Conservation (phyloP, 2,797 vertebrate genomes). For the Champsocephalus esox region DNA sequence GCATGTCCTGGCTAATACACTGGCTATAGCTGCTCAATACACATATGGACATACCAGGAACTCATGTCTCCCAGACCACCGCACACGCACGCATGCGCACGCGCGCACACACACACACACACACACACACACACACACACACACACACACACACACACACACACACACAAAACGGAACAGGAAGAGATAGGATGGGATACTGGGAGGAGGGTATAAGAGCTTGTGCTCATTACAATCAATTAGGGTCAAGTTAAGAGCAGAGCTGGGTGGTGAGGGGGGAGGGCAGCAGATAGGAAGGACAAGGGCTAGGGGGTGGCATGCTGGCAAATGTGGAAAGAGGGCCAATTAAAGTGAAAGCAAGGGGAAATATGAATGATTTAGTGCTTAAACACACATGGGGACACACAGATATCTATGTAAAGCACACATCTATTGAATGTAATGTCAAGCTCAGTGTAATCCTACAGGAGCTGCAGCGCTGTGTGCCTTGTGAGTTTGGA, state of each 20-base stretch:
- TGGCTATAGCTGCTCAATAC: slow-evolving; percentile 37
- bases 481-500: slow-evolving; percentile 52
- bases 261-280: slow-evolving; percentile 40
- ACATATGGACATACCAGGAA: slow-evolving; percentile 49
- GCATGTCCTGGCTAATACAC: slow-evolving; percentile 48
- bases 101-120: too few relatives aligned
- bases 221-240: slow-evolving; percentile 84
- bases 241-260: slow-evolving; percentile 81
- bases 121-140: too few relatives aligned
- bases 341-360: slow-evolving; percentile 80
- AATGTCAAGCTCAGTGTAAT: slow-evolving; percentile 60
- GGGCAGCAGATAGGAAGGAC: slow-evolving; percentile 37
- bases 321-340: slow-evolving; percentile 77
- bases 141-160: slow-evolving; percentile 7
- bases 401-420: slow-evolving; percentile 54
- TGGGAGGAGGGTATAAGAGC: slow-evolving; percentile 65
- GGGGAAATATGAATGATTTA: slow-evolving; percentile 79
- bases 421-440: slow-evolving; percentile 55
- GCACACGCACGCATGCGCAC: too few relatives aligned
- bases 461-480: slow-evolving; percentile 44
- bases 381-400: slow-evolving; percentile 69
- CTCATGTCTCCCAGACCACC: slow-evolving; percentile 26
- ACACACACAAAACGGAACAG: slow-evolving; percentile 51
- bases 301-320: slow-evolving; percentile 65
- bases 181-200: slow-evolving; percentile 54